Evolutionary conservation across 1,140 invertebrate genomes (phyloP).

Genomic region (Holotrichia oblita): DNA sequence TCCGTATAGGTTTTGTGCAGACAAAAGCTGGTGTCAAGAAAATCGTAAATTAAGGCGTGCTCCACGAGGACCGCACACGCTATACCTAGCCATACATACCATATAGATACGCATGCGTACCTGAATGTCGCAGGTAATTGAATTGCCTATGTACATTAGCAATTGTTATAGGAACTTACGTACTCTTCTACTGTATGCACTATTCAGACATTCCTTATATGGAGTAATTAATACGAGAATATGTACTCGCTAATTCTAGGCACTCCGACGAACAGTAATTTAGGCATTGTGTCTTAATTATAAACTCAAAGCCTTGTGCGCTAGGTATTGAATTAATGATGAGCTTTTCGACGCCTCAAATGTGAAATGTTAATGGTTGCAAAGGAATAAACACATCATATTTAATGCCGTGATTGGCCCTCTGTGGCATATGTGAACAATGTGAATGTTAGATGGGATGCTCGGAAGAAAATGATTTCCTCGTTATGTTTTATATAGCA

Average conservation of each 20-base stretch:
- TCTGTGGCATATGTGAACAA: not conserved
- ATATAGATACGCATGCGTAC: slow-evolving; percentile 43
- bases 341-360: not conserved
- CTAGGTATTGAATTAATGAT: slow-evolving; percentile 1
- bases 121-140: slow-evolving; percentile 43
- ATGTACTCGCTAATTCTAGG: slow-evolving; percentile 15
- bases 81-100: slow-evolving; percentile 36
- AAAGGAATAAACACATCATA: not conserved
- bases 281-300: slow-evolving; percentile 24
- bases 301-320: not conserved
- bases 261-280: not conserved
- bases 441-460: not conserved
- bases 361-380: slow-evolving; percentile 10
- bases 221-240: slow-evolving; percentile 31
- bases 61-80: slow-evolving; percentile 45
- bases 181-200: not conserved
- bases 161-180: slow-evolving; percentile 10
- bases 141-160: slow-evolving; percentile 44
- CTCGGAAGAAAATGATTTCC: not conserved
- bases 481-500: too few relatives aligned
- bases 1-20: slow-evolving; percentile 37
- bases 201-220: not conserved
- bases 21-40: slow-evolving; percentile 44
- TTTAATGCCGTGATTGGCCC: not conserved
- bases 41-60: slow-evolving; percentile 45